Evolutionary conservation across 1,140 invertebrate species (phyloP).

Genomic region (Drosophila kanapiae): DNA sequence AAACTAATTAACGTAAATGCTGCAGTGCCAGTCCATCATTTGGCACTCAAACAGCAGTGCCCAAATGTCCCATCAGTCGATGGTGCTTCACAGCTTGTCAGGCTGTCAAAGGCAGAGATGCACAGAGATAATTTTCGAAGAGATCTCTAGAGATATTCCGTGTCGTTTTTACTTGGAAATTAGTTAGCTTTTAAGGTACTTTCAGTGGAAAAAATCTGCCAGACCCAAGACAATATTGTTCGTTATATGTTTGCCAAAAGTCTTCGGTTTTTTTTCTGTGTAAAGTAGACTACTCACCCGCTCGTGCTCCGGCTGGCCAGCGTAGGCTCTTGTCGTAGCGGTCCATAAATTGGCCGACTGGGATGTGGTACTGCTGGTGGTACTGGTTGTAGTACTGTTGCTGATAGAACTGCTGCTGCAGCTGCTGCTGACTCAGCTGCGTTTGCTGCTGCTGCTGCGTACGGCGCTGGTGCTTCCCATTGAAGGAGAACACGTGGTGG

Average conservation of each 20-base stretch:
- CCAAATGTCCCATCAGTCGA: slow-evolving; percentile 29
- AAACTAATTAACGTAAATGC: slow-evolving; percentile 67
- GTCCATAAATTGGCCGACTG: slow-evolving; percentile 67
- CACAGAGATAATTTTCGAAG: neutral
- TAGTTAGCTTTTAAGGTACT: neutral
- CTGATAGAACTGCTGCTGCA: slow-evolving; percentile 70
- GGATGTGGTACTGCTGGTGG: slow-evolving; percentile 77
- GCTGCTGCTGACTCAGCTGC: slow-evolving; percentile 70
- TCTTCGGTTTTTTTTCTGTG: neutral
- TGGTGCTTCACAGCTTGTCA: slow-evolving; percentile 23
- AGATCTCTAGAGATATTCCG: neutral
- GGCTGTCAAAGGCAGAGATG: slow-evolving; percentile 13
- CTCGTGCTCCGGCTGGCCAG: slow-evolving; percentile 68
- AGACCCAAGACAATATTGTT: no score
- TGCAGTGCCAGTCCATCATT: slow-evolving; percentile 32
- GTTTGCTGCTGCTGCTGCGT: slow-evolving; percentile 77
- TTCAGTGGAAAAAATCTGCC: neutral
- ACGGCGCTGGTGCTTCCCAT: slow-evolving; percentile 74
- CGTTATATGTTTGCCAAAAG: no score
- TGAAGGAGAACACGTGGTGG: slow-evolving; percentile 81
- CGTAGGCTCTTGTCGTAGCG: slow-evolving; percentile 83
- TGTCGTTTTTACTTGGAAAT: neutral
- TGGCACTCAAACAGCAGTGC: slow-evolving; percentile 17
- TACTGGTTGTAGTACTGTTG: slow-evolving; percentile 74
- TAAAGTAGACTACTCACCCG: slow-evolving; percentile 50